Evolutionary conservation across 2,113 vertebrate genomes (phyloP), one percentile per base, ranked within the genome.

Genomic region (Genyomyrus donnyi): DNA sequence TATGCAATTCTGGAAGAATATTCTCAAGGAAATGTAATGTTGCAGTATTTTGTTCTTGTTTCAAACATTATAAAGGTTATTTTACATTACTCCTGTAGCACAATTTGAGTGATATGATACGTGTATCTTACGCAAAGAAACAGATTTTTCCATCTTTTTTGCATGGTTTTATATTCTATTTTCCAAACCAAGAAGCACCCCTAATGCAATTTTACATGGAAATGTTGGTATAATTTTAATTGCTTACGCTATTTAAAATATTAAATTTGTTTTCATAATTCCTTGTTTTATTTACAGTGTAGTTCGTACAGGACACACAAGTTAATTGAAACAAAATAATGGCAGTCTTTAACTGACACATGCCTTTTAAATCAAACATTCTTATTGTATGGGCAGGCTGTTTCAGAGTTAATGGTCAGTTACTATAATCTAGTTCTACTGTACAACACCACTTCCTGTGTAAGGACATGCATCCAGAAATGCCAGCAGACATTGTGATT

Each of bases 241-340:
- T 62, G 56, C 6, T 62, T 35, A 74, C 9, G 0, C 8, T 27
- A 66, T 70, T 70, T 70, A 31, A 70, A 31, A 31, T 70, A 74
- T 74, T 74, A 35, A 74, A 15, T 17, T 49, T 62, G 53, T 77
- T 52, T 56, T 49, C 56, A 48, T 89, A 56, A 89, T 85, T 85
- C 50, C 77, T 58, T 52, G 8, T 85, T 83, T 50, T 89, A 89
- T 85, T 89, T 89, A 89, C 84, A 42, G 24, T 84, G 35, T 35
- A 46, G 39, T 15, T 42, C 17, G 0, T 77, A 13, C 24, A 88
- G 52, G 45, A 24, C 15, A 7, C 3, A 15, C 5, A 17, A 7
- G 50, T n/a, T 83, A 48, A 85, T 46, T 58, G 39, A 77, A 58
- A 83, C 50, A 62, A 24, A 45, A 52, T 62, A 89, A 42, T 42